These are phyloP conservation scores for Drosophila peninsularis DNA, from an alignment of 2,888 invertebrate species.

Conservation along the genomic window DNA sequence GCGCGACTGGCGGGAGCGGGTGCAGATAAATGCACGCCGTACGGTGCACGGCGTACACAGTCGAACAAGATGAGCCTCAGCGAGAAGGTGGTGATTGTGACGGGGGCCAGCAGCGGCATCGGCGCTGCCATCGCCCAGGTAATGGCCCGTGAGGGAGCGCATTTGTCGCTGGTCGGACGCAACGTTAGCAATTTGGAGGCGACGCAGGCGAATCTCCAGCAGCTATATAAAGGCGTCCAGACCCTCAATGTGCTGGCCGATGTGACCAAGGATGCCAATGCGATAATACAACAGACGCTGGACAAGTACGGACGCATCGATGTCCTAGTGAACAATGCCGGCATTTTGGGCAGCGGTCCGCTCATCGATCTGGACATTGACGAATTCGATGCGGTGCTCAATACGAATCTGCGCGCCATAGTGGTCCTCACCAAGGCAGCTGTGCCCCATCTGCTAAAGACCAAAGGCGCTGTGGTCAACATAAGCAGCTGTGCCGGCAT, in stretches of 20 bases:
- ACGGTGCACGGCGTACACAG: slow-evolving; percentile 21
- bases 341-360: slow-evolving; percentile 90
- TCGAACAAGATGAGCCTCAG: slow-evolving; percentile 75
- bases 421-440: slow-evolving; percentile 92
- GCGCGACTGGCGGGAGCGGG: neutral
- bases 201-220: slow-evolving; percentile 85
- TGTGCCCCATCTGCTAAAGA: slow-evolving; percentile 91
- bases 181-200: slow-evolving; percentile 88
- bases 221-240: slow-evolving; percentile 33
- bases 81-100: slow-evolving; percentile 86
- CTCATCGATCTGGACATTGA: slow-evolving; percentile 92
- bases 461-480: slow-evolving; percentile 94
- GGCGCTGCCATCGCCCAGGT: slow-evolving; percentile 89
- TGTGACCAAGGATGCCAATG: slow-evolving; percentile 88
- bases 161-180: slow-evolving; percentile 88
- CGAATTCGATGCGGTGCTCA: slow-evolving; percentile 93
- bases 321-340: slow-evolving; percentile 94
- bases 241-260: slow-evolving; percentile 86
- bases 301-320: slow-evolving; percentile 88
- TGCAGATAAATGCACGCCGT: slow-evolving; percentile 34
- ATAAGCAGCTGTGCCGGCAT: slow-evolving; percentile 96
- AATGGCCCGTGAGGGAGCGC: slow-evolving; percentile 88
- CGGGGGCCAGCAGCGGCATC: slow-evolving; percentile 91
- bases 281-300: slow-evolving; percentile 89
- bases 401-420: slow-evolving; percentile 92